Evolutionary conservation across 2,113 vertebrate species (phyloP), one percentile per base, ranked within the genome.

Genomic region (Aramus guarauna): DNA sequence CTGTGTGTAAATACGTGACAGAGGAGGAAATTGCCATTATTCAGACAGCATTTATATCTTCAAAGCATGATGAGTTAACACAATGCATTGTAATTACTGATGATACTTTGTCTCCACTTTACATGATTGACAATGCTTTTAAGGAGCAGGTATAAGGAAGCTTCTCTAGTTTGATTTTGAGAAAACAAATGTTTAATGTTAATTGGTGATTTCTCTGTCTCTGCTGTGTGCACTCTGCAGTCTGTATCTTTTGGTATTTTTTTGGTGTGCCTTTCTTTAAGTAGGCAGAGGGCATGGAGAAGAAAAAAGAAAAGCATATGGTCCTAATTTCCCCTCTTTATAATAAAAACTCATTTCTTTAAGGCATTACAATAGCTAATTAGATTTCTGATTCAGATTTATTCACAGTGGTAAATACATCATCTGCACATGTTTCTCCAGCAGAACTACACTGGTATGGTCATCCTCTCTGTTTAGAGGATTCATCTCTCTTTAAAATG

Each of bases 341-440:
- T 83, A 75, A 63, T 93, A 96, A 94, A 95, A 55, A 53, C 85
- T 55, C 12, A 43, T 86, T 91, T 92, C 85, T 83, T 90, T 80
- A 91, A 86, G 79, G 69, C 60, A 95, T 73, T 77, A 87, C 88
- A 85, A 90, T 90, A 76, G 91, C 91, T 96, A 89, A 95, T 95
- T 96, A 91, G 52, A 67, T 85, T 85, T 87, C 83, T 43, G 52
- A 77, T 85, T 96, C 76, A 86, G 48, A 85, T 93, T 88, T 92
- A 90, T 66, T 88, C 89, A 74, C 60, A 81, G 75, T 77, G 95
- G 78, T 90, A 77, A 94, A 93, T 91, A 77, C 47, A 67, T 85
- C 59, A 85, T 67, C 77, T 89, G 85, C 83, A 86, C 5, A 5
- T 68, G 56, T 90, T 75, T 86, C 66, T 55, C 48, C 60, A 73